These are phyloP conservation scores for Drosophila biarmipes DNA, from an alignment of 1,140 invertebrate species.

Conservation along the genomic window DNA sequence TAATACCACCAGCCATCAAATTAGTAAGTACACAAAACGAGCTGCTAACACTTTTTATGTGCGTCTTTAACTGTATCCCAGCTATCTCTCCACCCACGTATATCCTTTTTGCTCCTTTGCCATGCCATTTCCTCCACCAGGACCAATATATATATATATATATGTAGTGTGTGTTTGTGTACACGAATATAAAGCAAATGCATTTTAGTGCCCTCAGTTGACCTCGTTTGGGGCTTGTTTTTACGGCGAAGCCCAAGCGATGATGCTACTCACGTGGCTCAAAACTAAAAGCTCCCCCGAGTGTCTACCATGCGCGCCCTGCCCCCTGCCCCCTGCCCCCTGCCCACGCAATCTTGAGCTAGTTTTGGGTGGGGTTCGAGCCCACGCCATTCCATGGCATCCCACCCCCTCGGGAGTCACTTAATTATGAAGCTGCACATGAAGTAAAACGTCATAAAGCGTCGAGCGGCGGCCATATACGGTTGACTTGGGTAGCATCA, in stretches of 20 bases:
- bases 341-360: conserved; percentile 18
- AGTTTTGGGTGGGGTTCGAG: conserved; percentile 2
- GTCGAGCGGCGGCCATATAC: conserved; percentile 40
- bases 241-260: conserved; percentile 69
- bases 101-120: not conserved
- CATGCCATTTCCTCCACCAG: not conserved
- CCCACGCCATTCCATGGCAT: not conserved
- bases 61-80: conserved; percentile 67
- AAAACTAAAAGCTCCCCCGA: conserved; percentile 79
- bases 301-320: conserved; percentile 4
- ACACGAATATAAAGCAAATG: conserved; percentile 52
- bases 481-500: conserved; percentile 56
- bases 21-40: conserved; percentile 82
- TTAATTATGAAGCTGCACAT: conserved; percentile 82
- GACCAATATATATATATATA: not conserved
- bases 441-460: conserved; percentile 81
- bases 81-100: not conserved
- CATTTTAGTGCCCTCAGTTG: conserved; percentile 79
- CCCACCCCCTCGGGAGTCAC: conserved; percentile 51
- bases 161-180: not conserved
- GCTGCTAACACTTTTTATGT: conserved; percentile 79
- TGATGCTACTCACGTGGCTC: conserved; percentile 80
- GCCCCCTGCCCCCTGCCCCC: not conserved
- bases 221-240: conserved; percentile 78
- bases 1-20: conserved; percentile 81